Base-by-base conservation (phyloP, 2,113 vertebrate species). In the Eclectus roratus region DNA sequence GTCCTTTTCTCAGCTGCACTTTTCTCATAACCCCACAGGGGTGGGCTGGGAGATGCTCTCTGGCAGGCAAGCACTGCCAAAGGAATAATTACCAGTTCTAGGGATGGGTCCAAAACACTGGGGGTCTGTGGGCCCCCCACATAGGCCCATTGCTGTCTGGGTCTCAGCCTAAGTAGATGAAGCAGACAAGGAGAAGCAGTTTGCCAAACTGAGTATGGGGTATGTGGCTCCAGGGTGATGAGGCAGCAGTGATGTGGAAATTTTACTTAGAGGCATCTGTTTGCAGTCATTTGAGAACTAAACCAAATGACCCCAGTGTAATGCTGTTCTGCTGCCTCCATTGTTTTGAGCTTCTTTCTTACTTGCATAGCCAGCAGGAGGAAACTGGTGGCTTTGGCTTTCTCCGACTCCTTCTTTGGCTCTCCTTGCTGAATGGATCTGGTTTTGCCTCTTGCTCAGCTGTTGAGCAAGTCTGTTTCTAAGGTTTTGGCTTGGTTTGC, bases 371-470 rank as follows among this genome's bases (percentile, higher is more conserved):
- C 80, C 82, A 78, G 79, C 79, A 94, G 71, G 76, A 95, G 73
- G 77, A 92, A 91, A 74, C 52, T 91, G 83, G 80, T 93, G 86
- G 61, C 80, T 92, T 95, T 94, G 88, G 55, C 64, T 35, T 33
- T 46, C n/a, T 63, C 46, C 52, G 23, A 14, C 78, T 96, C 56
- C 49, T 78, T n/a, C 49, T 69, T 85, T 94, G 85, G 55, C 80
- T 88, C 39, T 89, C 13, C 44, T 78, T 71, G 52, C 56, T 79
- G 44, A 76, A 72, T 76, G 21, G 49, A 66, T 84, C 60, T 81
- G 65, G 91, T 86, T 90, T 65, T 93, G 82, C 28, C 65, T 63
- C 69, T 84, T 41, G 39, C 71, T 95, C 93, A 92, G 46, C 68
- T 80, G 41, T 33, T 88, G 76, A 94, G 47, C 44, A 88, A 92